Evolutionary conservation across 2,797 vertebrate species (phyloP), one percentile per base, ranked within the genome.

Genomic region (Fundulus diaphanus): DNA sequence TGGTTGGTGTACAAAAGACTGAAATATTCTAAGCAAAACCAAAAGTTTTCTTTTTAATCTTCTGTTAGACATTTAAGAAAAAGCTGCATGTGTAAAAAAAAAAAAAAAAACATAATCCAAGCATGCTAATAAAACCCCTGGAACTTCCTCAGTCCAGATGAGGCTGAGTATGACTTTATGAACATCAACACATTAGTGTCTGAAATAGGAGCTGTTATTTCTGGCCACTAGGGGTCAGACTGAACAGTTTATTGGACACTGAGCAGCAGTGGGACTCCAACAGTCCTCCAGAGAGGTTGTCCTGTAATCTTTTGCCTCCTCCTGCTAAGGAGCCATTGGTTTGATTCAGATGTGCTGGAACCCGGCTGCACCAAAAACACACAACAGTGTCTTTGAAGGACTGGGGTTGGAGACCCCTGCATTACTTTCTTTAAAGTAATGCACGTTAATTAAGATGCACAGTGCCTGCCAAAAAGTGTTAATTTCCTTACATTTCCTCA

Each of bases 201-300:
- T 13, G 27, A 52, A 22, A 24, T 37, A 2, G 8, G 6, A 29
- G 22, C 22, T 37, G 16, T 7, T 52, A 5, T 66, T 15, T 77
- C 7, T 84, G 81, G 63, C 94, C 95, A 94, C 92, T 86, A 95
- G 95, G 84, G 85, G 95, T 93, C 95, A 94, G 89, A 74, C 86
- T 87, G 81, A 73, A 80, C 77, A 82, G 24, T 79, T 79, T 72
- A 69, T 71, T 79, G 33, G 51, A 88, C 79, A 78, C 33, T 37
- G 33, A 63, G 12, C 59, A 37, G 33, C 4, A 7, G 2, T 11
- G 8, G 52, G 52, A 24, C 49, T 24, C 20, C 44, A 44, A 3
- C 44, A 44, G 9, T 44, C 44, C 7, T 51, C 22, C 7, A 48
- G 13, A 48, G 48, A 6, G 20, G 20, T 51, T 22, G 18, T 51